These are phyloP conservation scores for Columba janthina DNA, from an alignment of 2,113 vertebrate genomes.

Conservation along the genomic window DNA sequence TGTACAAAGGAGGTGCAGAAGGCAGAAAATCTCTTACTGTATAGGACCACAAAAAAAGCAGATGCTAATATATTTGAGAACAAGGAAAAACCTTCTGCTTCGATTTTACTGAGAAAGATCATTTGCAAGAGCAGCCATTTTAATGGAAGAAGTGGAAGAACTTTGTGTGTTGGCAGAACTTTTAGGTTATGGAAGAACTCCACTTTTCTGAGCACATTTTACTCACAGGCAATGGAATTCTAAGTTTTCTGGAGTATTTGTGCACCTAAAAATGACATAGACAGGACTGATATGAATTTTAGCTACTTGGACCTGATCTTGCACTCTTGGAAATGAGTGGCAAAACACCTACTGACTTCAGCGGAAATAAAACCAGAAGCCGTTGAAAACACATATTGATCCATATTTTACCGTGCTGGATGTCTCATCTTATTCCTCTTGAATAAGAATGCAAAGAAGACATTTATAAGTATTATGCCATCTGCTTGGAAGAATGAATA, in stretches of 20 bases:
- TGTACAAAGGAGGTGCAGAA: background rate
- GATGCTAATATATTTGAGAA: background rate
- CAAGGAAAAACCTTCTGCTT: background rate
- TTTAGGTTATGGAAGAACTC: background rate
- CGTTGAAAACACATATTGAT: background rate
- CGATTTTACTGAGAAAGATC: background rate
- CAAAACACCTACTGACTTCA: background rate
- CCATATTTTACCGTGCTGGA: background rate
- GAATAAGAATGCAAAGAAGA: background rate
- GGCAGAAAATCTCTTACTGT: background rate
- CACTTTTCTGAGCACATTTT: background rate
- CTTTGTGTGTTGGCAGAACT: background rate
- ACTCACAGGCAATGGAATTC: background rate
- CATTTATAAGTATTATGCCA: background rate
- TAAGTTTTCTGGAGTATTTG: background rate
- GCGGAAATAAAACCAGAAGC: background rate
- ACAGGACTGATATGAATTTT: background rate
- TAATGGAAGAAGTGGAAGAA: background rate
- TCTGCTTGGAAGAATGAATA: background rate
- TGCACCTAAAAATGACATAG: background rate
- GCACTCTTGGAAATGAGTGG: background rate
- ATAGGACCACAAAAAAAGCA: background rate
- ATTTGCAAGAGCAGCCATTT: background rate
- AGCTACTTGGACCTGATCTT: background rate
- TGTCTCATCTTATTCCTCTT: background rate